Evolutionary conservation across 2,888 invertebrate species (phyloP).

Genomic region (Aspidapion aeneum): DNA sequence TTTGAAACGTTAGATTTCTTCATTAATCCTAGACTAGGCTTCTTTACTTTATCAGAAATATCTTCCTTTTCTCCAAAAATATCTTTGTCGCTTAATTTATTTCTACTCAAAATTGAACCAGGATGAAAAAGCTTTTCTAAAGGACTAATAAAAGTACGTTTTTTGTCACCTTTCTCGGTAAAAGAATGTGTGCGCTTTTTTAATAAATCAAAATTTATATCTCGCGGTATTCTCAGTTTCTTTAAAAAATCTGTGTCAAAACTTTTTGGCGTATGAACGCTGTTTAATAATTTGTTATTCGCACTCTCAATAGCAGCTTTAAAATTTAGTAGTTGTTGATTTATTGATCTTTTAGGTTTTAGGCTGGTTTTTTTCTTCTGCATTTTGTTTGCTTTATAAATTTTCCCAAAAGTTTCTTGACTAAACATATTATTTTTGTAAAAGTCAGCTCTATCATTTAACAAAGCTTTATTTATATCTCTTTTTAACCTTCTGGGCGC

Average conservation of each 20-base stretch:
- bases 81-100: neutral
- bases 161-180: neutral
- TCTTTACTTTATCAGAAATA: no score
- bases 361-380: neutral
- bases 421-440: conserved; percentile 18
- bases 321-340: conserved; percentile 20
- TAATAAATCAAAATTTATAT: conserved; percentile 38
- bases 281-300: conserved; percentile 11
- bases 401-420: conserved; percentile 16
- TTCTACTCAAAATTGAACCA: neutral
- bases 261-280: neutral
- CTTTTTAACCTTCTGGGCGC: conserved; percentile 5
- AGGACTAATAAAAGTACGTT: neutral
- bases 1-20: neutral
- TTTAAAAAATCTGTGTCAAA: neutral
- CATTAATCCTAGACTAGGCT: neutral
- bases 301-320: conserved; percentile 14
- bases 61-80: neutral
- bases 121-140: neutral
- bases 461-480: conserved; percentile 18
- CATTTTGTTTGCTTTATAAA: neutral
- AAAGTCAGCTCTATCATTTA: conserved; percentile 20
- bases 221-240: conserved; percentile 19
- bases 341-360: conserved; percentile 36
- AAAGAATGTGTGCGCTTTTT: conserved; percentile 27